Evolutionary conservation across 2,797 vertebrate genomes (phyloP).

Genomic region (Lithobates pipiens): DNA sequence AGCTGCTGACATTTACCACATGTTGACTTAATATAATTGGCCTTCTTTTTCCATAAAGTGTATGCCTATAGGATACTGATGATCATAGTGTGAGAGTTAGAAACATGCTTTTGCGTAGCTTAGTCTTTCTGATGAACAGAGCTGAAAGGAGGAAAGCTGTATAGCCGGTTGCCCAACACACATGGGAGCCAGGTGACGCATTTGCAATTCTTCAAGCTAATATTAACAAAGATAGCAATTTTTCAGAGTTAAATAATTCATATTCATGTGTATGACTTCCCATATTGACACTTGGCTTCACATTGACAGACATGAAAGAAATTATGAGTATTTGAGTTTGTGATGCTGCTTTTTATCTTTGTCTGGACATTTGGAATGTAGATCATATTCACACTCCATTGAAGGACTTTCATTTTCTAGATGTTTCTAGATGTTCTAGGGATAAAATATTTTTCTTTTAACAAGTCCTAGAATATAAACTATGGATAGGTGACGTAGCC

Average conservation of each 20-base stretch:
- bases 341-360: neutral
- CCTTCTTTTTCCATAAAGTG: conserved; percentile 30
- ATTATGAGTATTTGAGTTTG: neutral
- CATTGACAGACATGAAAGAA: neutral
- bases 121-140: neutral
- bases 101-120: neutral
- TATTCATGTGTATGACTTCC: neutral
- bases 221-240: neutral
- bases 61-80: conserved; percentile 21
- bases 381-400: no score
- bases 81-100: neutral
- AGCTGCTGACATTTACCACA: conserved; percentile 57
- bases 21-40: conserved; percentile 58
- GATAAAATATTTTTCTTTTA: no score
- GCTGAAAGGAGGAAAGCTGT: neutral
- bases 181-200: neutral
- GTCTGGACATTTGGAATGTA: no score
- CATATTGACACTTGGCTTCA: neutral
- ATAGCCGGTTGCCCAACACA: neutral
- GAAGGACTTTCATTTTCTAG: neutral
- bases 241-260: neutral
- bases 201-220: neutral
- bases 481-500: no score
- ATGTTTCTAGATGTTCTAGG: no score
- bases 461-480: no score